Conservation (phyloP, 1,140 invertebrate genomes). For the Tetraneura akinire region DNA sequence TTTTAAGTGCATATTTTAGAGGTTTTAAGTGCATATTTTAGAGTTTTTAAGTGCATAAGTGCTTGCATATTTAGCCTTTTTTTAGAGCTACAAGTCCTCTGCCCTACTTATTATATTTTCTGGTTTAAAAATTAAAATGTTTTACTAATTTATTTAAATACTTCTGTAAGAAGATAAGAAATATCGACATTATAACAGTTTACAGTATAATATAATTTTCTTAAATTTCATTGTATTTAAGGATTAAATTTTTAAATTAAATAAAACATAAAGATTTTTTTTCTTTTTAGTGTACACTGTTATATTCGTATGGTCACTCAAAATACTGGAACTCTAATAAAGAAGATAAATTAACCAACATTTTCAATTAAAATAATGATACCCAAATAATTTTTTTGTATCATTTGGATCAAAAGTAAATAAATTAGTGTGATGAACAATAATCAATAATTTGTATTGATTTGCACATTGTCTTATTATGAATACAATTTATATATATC, state of each 20-base stretch:
- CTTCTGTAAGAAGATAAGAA: too few relatives aligned
- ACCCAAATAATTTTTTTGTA: background rate
- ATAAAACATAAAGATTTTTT: background rate
- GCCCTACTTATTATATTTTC: too few relatives aligned
- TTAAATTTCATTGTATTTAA: background rate
- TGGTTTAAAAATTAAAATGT: too few relatives aligned
- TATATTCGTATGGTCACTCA: constrained; percentile 2
- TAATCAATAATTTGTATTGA: constrained; percentile 41
- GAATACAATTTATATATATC: too few relatives aligned
- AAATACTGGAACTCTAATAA: constrained; percentile 32
- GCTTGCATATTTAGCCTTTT: too few relatives aligned
- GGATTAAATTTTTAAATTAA: background rate
- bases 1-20: too few relatives aligned
- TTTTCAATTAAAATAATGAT: constrained; percentile 21
- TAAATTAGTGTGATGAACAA: constrained; percentile 43
- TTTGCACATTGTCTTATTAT: constrained; percentile 47
- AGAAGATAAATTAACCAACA: constrained; percentile 38
- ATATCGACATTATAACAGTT: background rate
- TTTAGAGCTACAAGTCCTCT: too few relatives aligned
- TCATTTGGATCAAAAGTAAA: constrained; percentile 39
- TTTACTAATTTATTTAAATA: too few relatives aligned
- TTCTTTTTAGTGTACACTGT: constrained; percentile 30
- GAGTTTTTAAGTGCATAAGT: too few relatives aligned
- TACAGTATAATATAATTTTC: background rate
- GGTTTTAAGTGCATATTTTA: too few relatives aligned